Conservation (phyloP, 2,113 vertebrate genomes). For the Thomomys bottae region DNA sequence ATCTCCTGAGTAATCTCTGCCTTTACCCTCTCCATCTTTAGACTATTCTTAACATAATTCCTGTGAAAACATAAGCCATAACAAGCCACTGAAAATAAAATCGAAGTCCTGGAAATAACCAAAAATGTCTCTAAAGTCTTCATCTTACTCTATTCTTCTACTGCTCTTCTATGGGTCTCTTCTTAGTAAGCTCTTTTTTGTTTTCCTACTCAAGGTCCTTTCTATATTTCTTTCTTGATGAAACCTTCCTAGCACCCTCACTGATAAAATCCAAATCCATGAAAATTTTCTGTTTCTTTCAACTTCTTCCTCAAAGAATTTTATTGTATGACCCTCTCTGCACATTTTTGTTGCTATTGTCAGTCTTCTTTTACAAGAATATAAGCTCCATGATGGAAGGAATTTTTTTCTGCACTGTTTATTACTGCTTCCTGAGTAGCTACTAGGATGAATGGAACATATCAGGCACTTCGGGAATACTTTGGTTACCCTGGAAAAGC, state of each 20-base stretch:
- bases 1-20: not conserved
- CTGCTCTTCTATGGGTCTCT: not conserved
- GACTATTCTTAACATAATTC: not conserved
- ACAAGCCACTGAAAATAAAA: conserved; percentile 16
- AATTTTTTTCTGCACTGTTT: not conserved
- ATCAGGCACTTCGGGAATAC: not conserved
- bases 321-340: not conserved
- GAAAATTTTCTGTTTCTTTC: not conserved
- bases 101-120: not conserved
- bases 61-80: not conserved
- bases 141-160: not conserved
- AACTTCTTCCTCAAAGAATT: not conserved
- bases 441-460: not conserved
- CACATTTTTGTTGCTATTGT: not conserved
- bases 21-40: not conserved
- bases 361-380: not conserved
- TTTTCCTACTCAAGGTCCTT: not conserved
- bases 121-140: not conserved
- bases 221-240: not conserved
- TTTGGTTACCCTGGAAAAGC: not conserved
- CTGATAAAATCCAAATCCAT: not conserved
- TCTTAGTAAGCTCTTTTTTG: not conserved
- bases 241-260: not conserved
- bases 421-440: not conserved
- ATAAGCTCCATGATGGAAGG: not conserved